These are phyloP conservation scores for Nannoperca australis DNA, from an alignment of 2,797 vertebrate genomes.

Conservation along the genomic window DNA sequence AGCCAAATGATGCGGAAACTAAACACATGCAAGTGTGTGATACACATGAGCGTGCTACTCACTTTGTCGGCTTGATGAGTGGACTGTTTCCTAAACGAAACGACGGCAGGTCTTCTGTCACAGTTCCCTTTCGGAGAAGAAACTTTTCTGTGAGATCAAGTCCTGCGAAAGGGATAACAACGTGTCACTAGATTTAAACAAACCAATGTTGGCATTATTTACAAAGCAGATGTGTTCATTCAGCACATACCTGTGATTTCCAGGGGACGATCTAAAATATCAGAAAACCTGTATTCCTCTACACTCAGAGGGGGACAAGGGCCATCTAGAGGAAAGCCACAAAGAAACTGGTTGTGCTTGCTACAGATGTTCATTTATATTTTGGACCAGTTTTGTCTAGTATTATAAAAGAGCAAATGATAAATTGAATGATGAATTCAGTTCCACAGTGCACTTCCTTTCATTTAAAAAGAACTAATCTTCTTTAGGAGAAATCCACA, in stretches of 20 bases:
- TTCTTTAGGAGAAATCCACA: conserved; percentile 1
- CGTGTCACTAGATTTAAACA: conserved; percentile 8
- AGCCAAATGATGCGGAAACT: conserved; percentile 16
- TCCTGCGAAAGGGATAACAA: conserved; percentile 81
- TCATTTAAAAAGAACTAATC: conserved; percentile 9
- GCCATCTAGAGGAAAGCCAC: conserved; percentile 79
- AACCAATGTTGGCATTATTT: neutral
- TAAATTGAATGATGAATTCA: conserved; percentile 1
- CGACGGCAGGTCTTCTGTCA: conserved; percentile 88
- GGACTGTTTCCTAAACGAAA: conserved; percentile 92
- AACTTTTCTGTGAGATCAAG: conserved; percentile 95
- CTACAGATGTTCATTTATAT: conserved; percentile 20
- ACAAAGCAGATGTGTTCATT: neutral
- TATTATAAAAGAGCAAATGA: neutral
- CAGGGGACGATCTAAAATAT: conserved; percentile 79
- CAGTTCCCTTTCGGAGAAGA: conserved; percentile 88
- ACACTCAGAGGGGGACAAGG: conserved; percentile 88
- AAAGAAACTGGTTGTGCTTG: conserved; percentile 19
- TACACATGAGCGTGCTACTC: conserved; percentile 74
- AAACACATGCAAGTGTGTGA: neutral
- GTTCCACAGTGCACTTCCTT: conserved; percentile 36
- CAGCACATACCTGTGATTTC: conserved; percentile 88
- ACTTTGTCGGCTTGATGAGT: conserved; percentile 93
- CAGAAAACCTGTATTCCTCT: conserved; percentile 81
- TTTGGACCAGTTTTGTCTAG: conserved; percentile 7